Evolutionary conservation across 2,113 vertebrate species (phyloP).

Genomic region (Uria aalge): DNA sequence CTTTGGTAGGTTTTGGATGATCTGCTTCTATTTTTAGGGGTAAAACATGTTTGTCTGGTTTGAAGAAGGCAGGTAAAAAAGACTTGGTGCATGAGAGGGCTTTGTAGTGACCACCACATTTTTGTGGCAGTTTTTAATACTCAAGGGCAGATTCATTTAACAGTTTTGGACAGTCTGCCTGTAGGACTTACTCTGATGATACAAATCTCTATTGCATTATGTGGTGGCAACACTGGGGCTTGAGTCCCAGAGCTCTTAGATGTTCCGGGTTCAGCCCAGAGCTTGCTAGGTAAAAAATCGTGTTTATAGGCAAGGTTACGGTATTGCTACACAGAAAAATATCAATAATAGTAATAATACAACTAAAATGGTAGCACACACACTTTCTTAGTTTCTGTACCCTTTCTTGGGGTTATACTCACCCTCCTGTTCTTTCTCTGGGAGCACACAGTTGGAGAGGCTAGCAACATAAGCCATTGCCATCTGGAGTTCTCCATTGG

Average conservation of each 20-base stretch:
- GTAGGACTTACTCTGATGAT: neutral
- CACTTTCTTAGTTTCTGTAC: neutral
- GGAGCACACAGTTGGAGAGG: neutral
- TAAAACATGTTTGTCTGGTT: neutral
- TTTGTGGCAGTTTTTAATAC: neutral
- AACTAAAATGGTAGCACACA: neutral
- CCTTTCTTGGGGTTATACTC: neutral
- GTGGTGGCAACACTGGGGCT: accelerated
- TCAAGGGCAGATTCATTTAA: neutral
- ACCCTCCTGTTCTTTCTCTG: neutral
- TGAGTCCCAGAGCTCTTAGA: neutral
- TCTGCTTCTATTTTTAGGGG: neutral
- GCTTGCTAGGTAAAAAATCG: neutral
- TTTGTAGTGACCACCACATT: neutral
- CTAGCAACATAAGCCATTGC: neutral
- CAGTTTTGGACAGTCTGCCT: neutral
- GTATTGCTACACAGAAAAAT: neutral
- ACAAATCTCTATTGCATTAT: neutral
- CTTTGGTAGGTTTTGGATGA: neutral
- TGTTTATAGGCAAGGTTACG: neutral
- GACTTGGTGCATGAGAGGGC: neutral
- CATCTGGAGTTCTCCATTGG: neutral
- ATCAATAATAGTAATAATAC: neutral
- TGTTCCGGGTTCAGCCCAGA: neutral
- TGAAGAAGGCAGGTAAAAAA: neutral